Base-by-base conservation (phyloP, 2,888 invertebrate species). In the Coronaproctus castanopsis region DNA sequence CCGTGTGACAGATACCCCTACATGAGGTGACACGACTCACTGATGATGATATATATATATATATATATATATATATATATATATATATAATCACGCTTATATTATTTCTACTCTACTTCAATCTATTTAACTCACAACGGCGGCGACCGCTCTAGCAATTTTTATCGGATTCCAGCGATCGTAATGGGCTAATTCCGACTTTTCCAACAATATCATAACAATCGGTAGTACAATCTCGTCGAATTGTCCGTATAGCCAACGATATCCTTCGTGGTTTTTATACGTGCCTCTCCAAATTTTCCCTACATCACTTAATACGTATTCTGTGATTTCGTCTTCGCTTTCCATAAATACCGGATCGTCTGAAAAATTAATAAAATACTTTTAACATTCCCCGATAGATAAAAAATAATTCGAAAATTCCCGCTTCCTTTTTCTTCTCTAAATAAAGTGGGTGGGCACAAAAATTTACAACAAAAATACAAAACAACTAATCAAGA, bases 201-300 rank as follows among this genome's bases (percentile, higher is more conserved):
- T 75, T 67, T 83, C 82, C 67, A 83, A 68, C 59, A 83, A 72
- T 67, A 80, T 79, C 72, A 80, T 76, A 57, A 78, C 76, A 60
- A 81, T 80, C 18, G 83, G 82, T 50, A 83, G 71, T 21, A 80
- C 78, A 36, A 77, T 77, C 64, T 82, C 81, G 66, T 81, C 80
- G 69, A 80, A 83, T 71, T 86, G 86, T 0, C 83, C 85, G 68
- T 78, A 86, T 64, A 83, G 78, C 86, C 85, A 86, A 65, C 80
- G 78, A 54, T 82, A 76, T 1, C 84, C 82, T 63, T 77, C 78
- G 1, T 82, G 82, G 66, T 80, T 78, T 51, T 80, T 79, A 72
- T 80, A 80, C 1, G 83, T 80, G 2, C 85, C 85, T 65, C 80
- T 78, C 80, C 82, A 86, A 60, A 86, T 78, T 70, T 84, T 81